Conservation (phyloP, 1,140 invertebrate genomes). For the Saccostrea echinata region DNA sequence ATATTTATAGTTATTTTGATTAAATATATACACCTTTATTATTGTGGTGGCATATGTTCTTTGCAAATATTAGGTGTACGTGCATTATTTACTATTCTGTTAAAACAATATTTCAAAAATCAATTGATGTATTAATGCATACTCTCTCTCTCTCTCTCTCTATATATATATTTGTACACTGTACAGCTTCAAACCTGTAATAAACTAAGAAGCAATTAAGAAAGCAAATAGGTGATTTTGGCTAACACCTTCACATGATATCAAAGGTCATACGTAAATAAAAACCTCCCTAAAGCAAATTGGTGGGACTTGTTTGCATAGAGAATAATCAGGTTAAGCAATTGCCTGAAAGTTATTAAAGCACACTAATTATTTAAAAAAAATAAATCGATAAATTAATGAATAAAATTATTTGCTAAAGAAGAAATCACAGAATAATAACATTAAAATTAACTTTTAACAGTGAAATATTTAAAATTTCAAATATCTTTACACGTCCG, state of each 20-base stretch:
- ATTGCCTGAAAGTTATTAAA: too few species aligned
- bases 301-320: neutral
- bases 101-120: neutral
- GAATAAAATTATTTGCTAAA: too few species aligned
- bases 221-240: neutral
- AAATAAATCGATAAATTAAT: too few species aligned
- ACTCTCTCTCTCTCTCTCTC: too few species aligned
- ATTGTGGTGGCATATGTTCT: neutral
- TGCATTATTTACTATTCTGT: neutral
- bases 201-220: neutral
- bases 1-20: neutral
- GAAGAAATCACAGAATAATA: too few species aligned
- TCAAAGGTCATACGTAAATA: neutral
- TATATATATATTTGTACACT: too few species aligned
- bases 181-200: neutral
- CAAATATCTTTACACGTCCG: too few species aligned
- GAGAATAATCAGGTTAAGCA: neutral
- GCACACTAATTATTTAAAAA: too few species aligned
- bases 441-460: too few species aligned
- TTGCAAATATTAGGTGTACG: neutral
- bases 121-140: neutral
- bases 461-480: too few species aligned
- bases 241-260: neutral
- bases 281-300: neutral
- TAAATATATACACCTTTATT: neutral